Evolutionary conservation across 1,140 invertebrate species (phyloP).

Genomic region (Drosophila seguyi): DNA sequence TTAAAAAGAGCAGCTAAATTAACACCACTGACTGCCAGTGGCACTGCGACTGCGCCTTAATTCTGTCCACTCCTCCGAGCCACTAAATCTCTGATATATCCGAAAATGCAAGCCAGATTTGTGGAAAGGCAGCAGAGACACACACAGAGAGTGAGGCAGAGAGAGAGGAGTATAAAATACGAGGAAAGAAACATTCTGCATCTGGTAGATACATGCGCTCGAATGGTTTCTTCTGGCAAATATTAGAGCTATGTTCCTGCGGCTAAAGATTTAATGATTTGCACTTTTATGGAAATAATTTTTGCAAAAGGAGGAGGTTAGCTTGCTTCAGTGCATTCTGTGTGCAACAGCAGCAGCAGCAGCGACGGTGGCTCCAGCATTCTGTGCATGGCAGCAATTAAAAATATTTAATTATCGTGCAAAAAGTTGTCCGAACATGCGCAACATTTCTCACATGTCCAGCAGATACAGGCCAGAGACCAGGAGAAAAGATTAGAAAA

Average conservation of each 20-base stretch:
- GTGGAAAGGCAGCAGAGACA: constrained; percentile 20
- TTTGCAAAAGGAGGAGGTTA: constrained; percentile 30
- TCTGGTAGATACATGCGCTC: constrained; percentile 70
- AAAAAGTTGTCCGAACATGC: constrained; percentile 81
- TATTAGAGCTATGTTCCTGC: constrained; percentile 78
- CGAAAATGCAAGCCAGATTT: constrained; percentile 74
- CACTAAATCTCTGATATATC: constrained; percentile 82
- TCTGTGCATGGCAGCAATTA: constrained; percentile 83
- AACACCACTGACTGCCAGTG: constrained; percentile 42
- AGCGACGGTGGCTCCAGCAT: constrained; percentile 39
- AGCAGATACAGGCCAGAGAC: constrained; percentile 22
- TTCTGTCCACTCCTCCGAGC: constrained; percentile 67
- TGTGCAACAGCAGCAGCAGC: not conserved
- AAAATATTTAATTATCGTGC: constrained; percentile 83
- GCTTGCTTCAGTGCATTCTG: constrained; percentile 9
- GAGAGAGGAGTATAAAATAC: constrained; percentile 7
- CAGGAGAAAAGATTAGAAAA: constrained; percentile 21
- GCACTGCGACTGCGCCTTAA: constrained; percentile 79
- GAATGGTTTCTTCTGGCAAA: constrained; percentile 67
- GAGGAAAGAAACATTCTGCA: constrained; percentile 48
- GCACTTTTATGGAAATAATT: constrained; percentile 84
- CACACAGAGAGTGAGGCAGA: not conserved
- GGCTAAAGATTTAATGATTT: constrained; percentile 80
- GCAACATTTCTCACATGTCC: constrained; percentile 80
- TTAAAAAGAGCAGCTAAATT: constrained; percentile 1